Percentiles rank a stretch among this genome's conserved stretches.
phyloP scores from a whole-genome alignment of 1,140 invertebrate genomes.

The Campoletis sonorensis region DNA sequence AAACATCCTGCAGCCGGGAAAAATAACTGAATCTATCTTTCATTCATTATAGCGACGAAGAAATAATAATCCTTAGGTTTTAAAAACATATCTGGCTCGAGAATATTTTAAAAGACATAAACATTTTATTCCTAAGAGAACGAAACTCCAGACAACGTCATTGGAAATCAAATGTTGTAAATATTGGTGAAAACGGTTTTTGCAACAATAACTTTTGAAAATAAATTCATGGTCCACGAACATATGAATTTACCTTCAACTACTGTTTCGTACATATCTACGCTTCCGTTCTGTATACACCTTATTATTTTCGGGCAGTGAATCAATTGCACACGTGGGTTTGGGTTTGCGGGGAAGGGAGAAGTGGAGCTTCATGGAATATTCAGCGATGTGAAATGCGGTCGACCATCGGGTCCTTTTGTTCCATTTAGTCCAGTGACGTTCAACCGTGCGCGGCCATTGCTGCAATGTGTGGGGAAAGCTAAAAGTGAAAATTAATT shows the following conservation, averaged over 20 bases:
- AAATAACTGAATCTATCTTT: not conserved
- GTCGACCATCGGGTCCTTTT: constrained; percentile 6
- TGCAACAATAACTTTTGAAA: too few relatives aligned
- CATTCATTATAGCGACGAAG: not conserved
- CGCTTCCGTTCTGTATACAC: not conserved
- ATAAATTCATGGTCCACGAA: too few relatives aligned
- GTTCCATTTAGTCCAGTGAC: not conserved
- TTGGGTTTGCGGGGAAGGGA: not conserved
- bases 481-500: constrained; percentile 25
- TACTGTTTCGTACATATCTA: too few relatives aligned
- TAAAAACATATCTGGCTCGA: not conserved
- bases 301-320: constrained; percentile 5
- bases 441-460: not conserved
- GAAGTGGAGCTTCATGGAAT: not conserved
- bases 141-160: too few relatives aligned
- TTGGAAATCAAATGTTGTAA: not conserved
- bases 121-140: too few relatives aligned
- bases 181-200: not conserved
- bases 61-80: too few relatives aligned
- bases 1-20: too few relatives aligned
- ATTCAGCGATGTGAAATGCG: constrained; percentile 13
- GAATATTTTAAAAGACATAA: not conserved
- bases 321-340: constrained; percentile 6
- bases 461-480: constrained; percentile 1
- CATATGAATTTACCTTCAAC: too few relatives aligned